Conservation (phyloP, 2,888 invertebrate genomes). For the Spodoptera picta region DNA sequence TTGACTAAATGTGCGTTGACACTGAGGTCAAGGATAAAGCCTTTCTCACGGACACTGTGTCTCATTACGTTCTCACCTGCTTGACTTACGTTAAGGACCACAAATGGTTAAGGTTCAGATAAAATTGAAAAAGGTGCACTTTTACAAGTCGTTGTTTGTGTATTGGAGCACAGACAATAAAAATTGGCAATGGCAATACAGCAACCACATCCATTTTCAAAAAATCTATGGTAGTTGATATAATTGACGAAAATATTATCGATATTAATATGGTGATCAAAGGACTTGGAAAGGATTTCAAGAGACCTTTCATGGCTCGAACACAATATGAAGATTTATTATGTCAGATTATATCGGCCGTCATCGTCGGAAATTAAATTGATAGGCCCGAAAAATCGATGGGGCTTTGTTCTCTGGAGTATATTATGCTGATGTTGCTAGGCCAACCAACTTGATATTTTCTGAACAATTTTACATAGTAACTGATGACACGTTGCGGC, state of each 20-base stretch:
- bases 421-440: neutral
- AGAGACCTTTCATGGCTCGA: slow-evolving; percentile 2
- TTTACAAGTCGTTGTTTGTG: too few relatives aligned
- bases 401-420: neutral
- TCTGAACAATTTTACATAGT: too few relatives aligned
- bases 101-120: slow-evolving; percentile 2
- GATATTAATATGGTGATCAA: slow-evolving; percentile 11
- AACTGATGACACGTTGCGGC: too few relatives aligned
- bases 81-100: slow-evolving; percentile 4
- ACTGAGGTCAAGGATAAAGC: slow-evolving; percentile 21
- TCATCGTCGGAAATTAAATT: neutral
- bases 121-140: too few relatives aligned
- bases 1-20: slow-evolving; percentile 23
- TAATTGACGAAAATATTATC: neutral
- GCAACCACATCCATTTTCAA: too few relatives aligned
- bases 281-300: slow-evolving; percentile 3
- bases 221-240: neutral
- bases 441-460: neutral
- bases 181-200: too few relatives aligned
- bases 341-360: slow-evolving; percentile 4
- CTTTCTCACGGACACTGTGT: slow-evolving; percentile 7
- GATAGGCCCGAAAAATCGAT: neutral
- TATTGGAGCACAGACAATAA: too few relatives aligned
- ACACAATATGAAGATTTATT: slow-evolving; percentile 2
- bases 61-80: neutral